phyloP scores from a whole-genome alignment of 64 coral and sea anemone genomes.

The Catalaphyllia jardinei region DNA sequence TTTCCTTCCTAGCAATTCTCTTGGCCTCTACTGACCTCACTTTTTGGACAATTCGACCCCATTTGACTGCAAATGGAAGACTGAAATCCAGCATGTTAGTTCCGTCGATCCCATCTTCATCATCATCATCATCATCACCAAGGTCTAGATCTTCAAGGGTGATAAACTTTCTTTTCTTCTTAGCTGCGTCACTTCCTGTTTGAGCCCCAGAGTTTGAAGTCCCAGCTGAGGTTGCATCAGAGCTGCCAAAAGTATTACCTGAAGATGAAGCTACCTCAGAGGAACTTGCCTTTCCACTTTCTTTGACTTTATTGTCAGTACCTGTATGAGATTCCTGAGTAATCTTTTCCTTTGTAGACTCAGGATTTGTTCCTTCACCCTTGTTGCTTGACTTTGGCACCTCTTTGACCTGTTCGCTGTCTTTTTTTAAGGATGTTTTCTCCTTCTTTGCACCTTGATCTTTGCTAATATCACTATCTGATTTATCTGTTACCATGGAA shows the following conservation, averaged over 20 bases:
- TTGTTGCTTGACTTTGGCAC: background rate
- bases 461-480: background rate
- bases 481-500: background rate
- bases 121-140: background rate
- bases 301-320: background rate
- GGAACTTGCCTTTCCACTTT: background rate
- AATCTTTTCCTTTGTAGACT: background rate
- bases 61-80: conserved; percentile 30
- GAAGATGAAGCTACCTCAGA: background rate
- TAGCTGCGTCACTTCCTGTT: background rate
- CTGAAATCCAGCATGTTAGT: conserved; percentile 5
- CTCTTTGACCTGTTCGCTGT: background rate
- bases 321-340: background rate
- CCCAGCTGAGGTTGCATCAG: background rate
- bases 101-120: conserved; percentile 5
- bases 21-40: background rate
- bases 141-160: background rate
- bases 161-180: background rate
- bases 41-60: conserved; percentile 20
- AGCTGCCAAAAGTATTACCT: background rate
- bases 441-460: background rate
- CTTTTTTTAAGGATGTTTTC: background rate
- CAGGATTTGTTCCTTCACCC: background rate
- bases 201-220: background rate
- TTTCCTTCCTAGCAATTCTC: conserved; percentile 23